Evolutionary conservation across 64 coral and sea anemone species (phyloP).

Genomic region (Porites australiensis): DNA sequence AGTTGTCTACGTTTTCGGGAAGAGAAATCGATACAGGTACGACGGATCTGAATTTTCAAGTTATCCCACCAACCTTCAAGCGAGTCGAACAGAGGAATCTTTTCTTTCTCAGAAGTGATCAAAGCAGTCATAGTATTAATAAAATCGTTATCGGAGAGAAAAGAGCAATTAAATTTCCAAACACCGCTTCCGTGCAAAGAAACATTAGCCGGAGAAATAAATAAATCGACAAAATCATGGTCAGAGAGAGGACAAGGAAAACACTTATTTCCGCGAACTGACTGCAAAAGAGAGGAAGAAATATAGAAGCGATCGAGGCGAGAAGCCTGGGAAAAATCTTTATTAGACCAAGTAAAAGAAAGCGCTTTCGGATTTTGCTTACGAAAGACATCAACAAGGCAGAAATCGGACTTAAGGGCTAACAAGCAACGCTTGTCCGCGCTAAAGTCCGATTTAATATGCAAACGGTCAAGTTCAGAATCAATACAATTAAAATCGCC

Average conservation of each 20-base stretch:
- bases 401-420: neutral
- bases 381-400: conserved; percentile 20
- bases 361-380: neutral
- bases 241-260: conserved; percentile 28
- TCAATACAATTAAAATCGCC: neutral
- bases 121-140: neutral
- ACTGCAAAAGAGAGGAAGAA: neutral
- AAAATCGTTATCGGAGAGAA: neutral
- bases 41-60: too few relatives aligned
- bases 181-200: neutral
- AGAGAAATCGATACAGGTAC: too few relatives aligned
- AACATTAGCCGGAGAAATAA: conserved; percentile 2
- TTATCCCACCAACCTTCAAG: conserved; percentile 33
- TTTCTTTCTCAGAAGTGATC: neutral
- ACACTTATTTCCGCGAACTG: neutral
- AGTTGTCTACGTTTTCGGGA: too few relatives aligned
- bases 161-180: conserved; percentile 49
- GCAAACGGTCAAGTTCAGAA: neutral
- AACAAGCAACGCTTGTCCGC: neutral
- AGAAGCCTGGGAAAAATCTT: neutral
- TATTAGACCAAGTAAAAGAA: conserved; percentile 27
- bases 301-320: conserved; percentile 13
- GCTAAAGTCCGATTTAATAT: neutral
- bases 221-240: conserved; percentile 1
- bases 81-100: neutral